phyloP scores from a whole-genome alignment of 2,113 vertebrate species.

The Chionomys nivalis region DNA sequence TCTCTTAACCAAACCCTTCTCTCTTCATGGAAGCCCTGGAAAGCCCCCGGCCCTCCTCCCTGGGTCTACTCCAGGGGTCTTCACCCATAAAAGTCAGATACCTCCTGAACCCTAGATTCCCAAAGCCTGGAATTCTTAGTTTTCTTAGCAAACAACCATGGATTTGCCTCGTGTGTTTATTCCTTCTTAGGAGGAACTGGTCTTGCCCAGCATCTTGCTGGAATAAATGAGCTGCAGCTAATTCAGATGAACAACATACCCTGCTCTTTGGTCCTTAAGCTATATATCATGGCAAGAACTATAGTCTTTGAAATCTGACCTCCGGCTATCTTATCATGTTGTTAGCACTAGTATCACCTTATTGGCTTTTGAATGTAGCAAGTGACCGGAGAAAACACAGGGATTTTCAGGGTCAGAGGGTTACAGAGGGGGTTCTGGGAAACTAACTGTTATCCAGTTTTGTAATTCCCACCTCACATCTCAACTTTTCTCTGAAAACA shows the following conservation, averaged over 20 bases:
- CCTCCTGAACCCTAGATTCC: background rate
- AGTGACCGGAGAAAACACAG: background rate
- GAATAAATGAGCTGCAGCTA: background rate
- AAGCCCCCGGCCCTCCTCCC: background rate
- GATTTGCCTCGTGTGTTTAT: slow-evolving; percentile 39
- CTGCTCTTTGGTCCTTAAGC: background rate
- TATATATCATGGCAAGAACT: background rate
- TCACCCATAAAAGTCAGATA: background rate
- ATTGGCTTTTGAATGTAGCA: background rate
- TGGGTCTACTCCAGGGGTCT: background rate
- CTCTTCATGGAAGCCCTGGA: background rate
- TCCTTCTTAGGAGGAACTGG: slow-evolving; percentile 50
- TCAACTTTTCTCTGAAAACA: background rate
- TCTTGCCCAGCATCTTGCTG: slow-evolving; percentile 15
- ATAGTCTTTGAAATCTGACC: background rate
- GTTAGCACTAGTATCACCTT: background rate
- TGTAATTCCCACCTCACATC: background rate
- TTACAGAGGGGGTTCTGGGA: background rate
- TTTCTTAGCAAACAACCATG: slow-evolving; percentile 49
- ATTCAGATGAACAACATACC: background rate
- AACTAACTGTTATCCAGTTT: background rate
- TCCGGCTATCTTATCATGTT: background rate
- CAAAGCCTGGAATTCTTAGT: slow-evolving; percentile 18
- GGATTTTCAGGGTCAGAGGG: background rate
- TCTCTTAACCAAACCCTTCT: background rate